Evolutionary conservation across 1,140 invertebrate species (phyloP).

Genomic region (Rhynchophorus ferrugineus): DNA sequence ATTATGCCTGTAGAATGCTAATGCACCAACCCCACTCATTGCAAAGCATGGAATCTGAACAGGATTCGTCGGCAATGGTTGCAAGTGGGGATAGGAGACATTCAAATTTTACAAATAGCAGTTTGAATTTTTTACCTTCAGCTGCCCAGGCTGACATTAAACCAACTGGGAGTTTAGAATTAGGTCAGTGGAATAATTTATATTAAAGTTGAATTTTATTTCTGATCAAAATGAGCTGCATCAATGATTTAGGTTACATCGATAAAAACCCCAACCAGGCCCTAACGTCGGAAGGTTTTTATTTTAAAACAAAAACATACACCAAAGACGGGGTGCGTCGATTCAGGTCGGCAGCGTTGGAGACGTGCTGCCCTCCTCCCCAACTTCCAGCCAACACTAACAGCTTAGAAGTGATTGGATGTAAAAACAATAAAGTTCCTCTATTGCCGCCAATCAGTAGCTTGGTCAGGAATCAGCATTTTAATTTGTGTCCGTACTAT

Average conservation of each 20-base stretch:
- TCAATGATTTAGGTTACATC: slow-evolving; percentile 31
- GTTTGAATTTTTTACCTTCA: slow-evolving; percentile 42
- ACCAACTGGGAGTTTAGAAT: slow-evolving; percentile 34
- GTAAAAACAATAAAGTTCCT: slow-evolving; percentile 52
- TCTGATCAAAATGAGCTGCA: background rate
- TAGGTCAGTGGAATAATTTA: slow-evolving; percentile 7
- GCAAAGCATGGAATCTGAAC: slow-evolving; percentile 42
- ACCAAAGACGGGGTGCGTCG: slow-evolving; percentile 44
- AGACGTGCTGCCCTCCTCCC: slow-evolving; percentile 56
- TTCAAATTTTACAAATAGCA: slow-evolving; percentile 55
- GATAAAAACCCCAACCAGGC: slow-evolving; percentile 38
- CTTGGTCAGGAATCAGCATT: slow-evolving; percentile 55
- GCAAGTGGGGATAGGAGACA: slow-evolving; percentile 45
- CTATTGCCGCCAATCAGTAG: slow-evolving; percentile 50
- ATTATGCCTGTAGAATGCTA: slow-evolving; percentile 38
- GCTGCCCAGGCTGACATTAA: slow-evolving; percentile 35
- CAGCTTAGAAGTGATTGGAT: slow-evolving; percentile 58
- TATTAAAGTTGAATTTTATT: background rate
- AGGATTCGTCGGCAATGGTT: slow-evolving; percentile 31
- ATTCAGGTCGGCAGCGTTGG: slow-evolving; percentile 58
- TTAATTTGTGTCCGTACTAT: slow-evolving; percentile 61
- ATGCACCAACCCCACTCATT: slow-evolving; percentile 41
- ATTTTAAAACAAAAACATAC: slow-evolving; percentile 34
- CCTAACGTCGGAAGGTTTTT: slow-evolving; percentile 35
- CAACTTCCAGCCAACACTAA: slow-evolving; percentile 57